These are phyloP conservation scores for Doryteuthis pealeii DNA, from an alignment of 1,140 invertebrate species.

Conservation along the genomic window DNA sequence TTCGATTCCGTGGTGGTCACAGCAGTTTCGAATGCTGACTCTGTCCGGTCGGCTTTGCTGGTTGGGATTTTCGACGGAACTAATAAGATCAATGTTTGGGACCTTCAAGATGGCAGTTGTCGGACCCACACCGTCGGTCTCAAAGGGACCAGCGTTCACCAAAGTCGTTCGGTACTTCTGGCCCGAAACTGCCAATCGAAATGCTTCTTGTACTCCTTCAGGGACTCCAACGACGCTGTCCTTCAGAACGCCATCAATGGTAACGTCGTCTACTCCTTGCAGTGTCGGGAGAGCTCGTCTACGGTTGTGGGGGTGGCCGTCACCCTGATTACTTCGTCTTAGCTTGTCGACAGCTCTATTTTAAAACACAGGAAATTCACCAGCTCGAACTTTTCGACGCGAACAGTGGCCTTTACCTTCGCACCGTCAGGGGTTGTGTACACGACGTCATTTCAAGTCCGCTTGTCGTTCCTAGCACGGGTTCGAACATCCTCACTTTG, in stretches of 20 bases:
- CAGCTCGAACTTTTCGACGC: conserved; percentile 53
- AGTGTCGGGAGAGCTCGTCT: conserved; percentile 47
- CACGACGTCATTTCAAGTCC: conserved; percentile 41
- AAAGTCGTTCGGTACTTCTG: conserved; percentile 46
- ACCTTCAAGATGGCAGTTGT: conserved; percentile 33
- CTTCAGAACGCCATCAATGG: conserved; percentile 49
- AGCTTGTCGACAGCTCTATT: conserved; percentile 48
- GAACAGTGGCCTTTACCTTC: conserved; percentile 44
- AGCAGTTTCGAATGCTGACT: conserved; percentile 42
- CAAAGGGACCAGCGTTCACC: conserved; percentile 42
- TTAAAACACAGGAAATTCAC: conserved; percentile 49
- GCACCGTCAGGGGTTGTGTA: conserved; percentile 52
- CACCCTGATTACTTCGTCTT: conserved; percentile 53
- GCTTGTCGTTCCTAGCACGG: conserved; percentile 46
- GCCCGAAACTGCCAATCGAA: conserved; percentile 39
- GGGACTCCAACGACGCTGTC: conserved; percentile 39
- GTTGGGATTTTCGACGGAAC: conserved; percentile 52
- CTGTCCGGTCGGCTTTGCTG: conserved; percentile 23
- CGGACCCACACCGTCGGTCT: conserved; percentile 38
- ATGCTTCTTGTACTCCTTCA: conserved; percentile 48
- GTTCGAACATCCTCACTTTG: conserved; percentile 50
- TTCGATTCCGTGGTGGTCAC: conserved; percentile 48
- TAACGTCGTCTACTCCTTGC: conserved; percentile 42
- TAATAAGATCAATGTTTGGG: conserved; percentile 51
- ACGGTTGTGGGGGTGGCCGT: conserved; percentile 46